A percentile compares a stretch with the other conserved stretches of the same genome.
Conservation (phyloP, 2,888 invertebrate species). For the Julus scanicus region DNA sequence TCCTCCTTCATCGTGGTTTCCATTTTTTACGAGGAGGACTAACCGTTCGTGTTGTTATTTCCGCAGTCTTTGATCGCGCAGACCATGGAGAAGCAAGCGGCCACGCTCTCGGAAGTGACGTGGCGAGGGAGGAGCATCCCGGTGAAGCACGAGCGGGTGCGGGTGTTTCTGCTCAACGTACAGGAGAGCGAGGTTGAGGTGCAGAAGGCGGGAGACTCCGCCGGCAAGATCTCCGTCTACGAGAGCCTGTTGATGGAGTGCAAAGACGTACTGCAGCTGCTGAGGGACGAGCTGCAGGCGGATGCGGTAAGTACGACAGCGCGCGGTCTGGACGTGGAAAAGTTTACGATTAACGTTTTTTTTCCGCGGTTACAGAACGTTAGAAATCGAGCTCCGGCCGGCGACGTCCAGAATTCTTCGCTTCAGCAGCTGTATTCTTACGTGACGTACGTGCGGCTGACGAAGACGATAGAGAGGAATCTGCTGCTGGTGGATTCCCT, state of each 20-base stretch:
- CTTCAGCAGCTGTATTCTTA: no score
- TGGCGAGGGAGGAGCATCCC: no score
- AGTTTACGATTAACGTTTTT: no score
- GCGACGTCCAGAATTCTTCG: no score
- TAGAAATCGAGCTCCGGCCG: no score
- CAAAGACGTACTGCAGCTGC: constrained; percentile 89
- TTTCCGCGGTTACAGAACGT: no score
- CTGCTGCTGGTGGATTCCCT: no score
- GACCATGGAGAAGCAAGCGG: constrained; percentile 81
- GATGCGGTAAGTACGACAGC: constrained; percentile 66
- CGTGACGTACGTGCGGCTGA: no score
- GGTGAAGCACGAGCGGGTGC: constrained; percentile 79
- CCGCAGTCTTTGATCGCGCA: constrained; percentile 74
- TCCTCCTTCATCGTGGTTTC: not conserved
- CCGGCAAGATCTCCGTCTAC: constrained; percentile 82
- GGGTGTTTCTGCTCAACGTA: constrained; percentile 81
- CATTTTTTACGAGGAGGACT: not conserved
- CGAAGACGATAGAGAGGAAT: no score
- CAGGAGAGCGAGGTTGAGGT: constrained; percentile 77
- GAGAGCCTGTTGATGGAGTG: constrained; percentile 94
- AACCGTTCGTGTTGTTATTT: not conserved
- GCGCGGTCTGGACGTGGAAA: no score
- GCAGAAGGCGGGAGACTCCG: constrained; percentile 66
- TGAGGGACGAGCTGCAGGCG: constrained; percentile 76
- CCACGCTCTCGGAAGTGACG: constrained; percentile 81